Base-by-base conservation (phyloP, 1,140 invertebrate species). In the Doryteuthis pealeii region DNA sequence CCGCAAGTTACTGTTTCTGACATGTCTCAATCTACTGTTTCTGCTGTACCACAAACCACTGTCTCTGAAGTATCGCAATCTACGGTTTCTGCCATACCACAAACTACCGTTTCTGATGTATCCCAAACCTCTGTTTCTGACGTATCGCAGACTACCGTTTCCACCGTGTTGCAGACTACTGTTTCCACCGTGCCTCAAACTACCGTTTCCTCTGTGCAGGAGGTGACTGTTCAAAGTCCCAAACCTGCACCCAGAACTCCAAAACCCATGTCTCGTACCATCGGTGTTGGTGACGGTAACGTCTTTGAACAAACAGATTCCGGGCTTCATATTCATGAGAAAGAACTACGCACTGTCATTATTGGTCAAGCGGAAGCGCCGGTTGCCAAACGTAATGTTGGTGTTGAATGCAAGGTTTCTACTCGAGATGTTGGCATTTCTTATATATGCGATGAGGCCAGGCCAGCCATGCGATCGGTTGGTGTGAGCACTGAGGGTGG, bases 331-430 rank as follows among this genome's bases (percentile, higher is more conserved):
- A 84, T 88, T 71, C 86, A 87, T 71, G 86, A 88, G 76, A 87
- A 87, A 74, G 87, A 88, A 78, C 67, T 87, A 32, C 82, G 86
- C 68, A 88, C 87, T 43, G 82, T 88, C 15, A 84, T 86, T 71
- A 85, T 88, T 78, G 78, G 78, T 31, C 78, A 84, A 62, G 80
- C 82, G 71, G 54, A 71, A 69, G 73, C 70, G n/a, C 54, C 72
- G 72, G 75, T 83, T 30, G 79, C 79, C 0, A 86, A 83, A 68
- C 77, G 87, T 78, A 93, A 93, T 87, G 91, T 92, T 30, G 92
- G 91, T 31, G 91, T 92, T 0, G 92, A 91, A 79, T 93, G 92
- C 79, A 88, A 89, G 35, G 89, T 92, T 32, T 81, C 92, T 58
- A 93, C 92, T 0, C 84, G 93, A 79, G 86, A 87, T 79, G 86